These are phyloP conservation scores for Mesorhabditis spiculigera DNA, from an alignment of 2,888 invertebrate species.

Conservation along the genomic window DNA sequence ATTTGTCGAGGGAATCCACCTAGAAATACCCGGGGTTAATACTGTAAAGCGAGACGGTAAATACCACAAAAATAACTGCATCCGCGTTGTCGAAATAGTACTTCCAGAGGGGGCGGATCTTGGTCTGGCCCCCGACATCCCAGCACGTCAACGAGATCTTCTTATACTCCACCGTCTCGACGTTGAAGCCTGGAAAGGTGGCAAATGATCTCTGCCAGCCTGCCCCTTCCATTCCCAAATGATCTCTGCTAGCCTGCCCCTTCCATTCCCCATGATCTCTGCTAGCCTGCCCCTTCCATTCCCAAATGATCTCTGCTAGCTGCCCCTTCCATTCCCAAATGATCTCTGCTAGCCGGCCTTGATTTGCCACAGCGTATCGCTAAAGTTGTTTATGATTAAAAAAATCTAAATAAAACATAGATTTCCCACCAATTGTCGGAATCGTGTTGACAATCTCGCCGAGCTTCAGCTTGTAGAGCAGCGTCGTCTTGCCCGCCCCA, in stretches of 20 bases:
- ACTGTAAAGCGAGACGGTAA: neutral
- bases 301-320: neutral
- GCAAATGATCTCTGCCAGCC: neutral
- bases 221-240: neutral
- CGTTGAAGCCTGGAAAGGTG: slow-evolving; percentile 77
- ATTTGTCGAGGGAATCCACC: neutral
- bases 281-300: neutral
- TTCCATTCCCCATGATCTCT: neutral
- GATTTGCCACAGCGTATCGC: neutral
- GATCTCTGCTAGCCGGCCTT: neutral
- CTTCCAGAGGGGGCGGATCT: slow-evolving; percentile 93
- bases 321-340: neutral
- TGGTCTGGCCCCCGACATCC: slow-evolving; percentile 98
- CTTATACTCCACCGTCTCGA: slow-evolving; percentile 97
- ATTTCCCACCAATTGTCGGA: slow-evolving; percentile 24
- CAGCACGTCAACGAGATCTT: slow-evolving; percentile 98
- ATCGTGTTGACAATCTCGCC: slow-evolving; percentile 24
- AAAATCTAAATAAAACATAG: neutral
- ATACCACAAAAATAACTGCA: neutral
- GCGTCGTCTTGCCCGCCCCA: slow-evolving; percentile 29
- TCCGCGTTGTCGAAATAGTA: slow-evolving; percentile 79
- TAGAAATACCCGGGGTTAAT: neutral
- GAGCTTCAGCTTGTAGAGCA: slow-evolving; percentile 30
- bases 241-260: too few relatives aligned
- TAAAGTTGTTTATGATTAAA: slow-evolving; percentile 7